Percentiles rank a stretch among this genome's conserved stretches.
Conservation (phyloP, 2,797 vertebrate species). For the Acrocephalus scirpaceus region DNA sequence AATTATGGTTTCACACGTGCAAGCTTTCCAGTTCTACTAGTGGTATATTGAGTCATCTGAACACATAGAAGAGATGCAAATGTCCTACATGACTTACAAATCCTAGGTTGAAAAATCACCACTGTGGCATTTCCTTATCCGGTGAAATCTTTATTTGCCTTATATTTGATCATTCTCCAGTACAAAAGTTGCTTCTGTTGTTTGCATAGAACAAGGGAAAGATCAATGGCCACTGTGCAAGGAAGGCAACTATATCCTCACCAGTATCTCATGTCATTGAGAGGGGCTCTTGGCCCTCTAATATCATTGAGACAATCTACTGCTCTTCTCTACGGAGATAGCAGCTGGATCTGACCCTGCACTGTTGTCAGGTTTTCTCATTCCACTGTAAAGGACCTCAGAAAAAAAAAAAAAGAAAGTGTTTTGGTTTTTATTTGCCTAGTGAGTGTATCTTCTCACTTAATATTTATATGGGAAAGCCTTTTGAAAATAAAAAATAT, state of each 20-base stretch:
- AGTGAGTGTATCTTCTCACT: background rate
- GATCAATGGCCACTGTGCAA: background rate
- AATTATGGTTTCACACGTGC: rapidly evolving
- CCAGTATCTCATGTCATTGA: background rate
- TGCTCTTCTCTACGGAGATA: background rate
- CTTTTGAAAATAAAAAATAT: constrained; percentile 3
- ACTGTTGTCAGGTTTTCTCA: background rate
- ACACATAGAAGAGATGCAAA: background rate
- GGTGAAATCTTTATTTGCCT: background rate
- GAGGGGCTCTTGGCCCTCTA: background rate
- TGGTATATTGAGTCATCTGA: background rate
- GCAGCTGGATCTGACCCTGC: background rate
- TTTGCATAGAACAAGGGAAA: background rate
- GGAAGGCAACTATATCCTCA: background rate
- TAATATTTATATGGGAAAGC: background rate
- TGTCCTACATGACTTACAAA: background rate
- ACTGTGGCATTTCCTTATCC: background rate
- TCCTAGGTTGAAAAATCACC: background rate
- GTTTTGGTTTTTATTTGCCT: background rate
- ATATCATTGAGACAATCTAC: background rate
- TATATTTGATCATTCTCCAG: background rate
- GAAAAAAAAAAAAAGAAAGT: background rate
- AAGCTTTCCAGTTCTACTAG: background rate
- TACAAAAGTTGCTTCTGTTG: background rate
- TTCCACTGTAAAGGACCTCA: background rate